phyloP scores from a whole-genome alignment of 1,140 invertebrate genomes.

The Drosophila subobscura region DNA sequence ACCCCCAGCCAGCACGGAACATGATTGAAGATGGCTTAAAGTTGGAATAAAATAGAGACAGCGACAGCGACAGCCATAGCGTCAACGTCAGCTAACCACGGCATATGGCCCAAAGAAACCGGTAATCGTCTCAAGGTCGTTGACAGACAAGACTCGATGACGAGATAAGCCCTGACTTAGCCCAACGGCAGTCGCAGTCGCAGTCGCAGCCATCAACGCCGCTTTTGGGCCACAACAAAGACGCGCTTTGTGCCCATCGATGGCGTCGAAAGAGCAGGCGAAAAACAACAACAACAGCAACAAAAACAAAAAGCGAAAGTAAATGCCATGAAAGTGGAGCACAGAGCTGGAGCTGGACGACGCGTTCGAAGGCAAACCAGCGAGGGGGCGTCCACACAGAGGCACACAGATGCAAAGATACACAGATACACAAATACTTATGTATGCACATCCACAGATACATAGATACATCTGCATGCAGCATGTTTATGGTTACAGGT shows the following conservation, averaged over 20 bases:
- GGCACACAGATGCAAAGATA: no score
- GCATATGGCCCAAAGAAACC: slow-evolving; percentile 60
- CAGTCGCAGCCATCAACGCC: slow-evolving; percentile 44
- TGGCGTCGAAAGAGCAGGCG: slow-evolving; percentile 19
- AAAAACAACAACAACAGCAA: background rate
- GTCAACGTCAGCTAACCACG: slow-evolving; percentile 6
- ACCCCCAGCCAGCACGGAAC: slow-evolving; percentile 6
- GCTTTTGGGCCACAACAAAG: no score
- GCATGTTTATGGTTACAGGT: slow-evolving; percentile 16
- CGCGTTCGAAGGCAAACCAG: slow-evolving; percentile 68
- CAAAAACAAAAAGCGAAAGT: slow-evolving; percentile 69
- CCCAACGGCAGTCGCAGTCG: slow-evolving; percentile 29
- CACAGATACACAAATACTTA: background rate
- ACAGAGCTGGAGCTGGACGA: slow-evolving; percentile 43
- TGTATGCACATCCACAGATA: background rate
- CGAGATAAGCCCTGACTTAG: slow-evolving; percentile 58
- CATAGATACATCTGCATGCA: background rate
- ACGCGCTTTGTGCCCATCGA: no score
- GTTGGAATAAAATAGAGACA: slow-evolving; percentile 13
- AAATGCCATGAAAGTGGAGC: slow-evolving; percentile 76
- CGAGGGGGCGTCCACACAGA: slow-evolving; percentile 60
- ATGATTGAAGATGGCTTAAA: slow-evolving; percentile 38
- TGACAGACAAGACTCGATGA: slow-evolving; percentile 52
- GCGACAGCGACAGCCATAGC: slow-evolving; percentile 9
- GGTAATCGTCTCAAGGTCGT: slow-evolving; percentile 78